phyloP scores from a whole-genome alignment of 1,140 invertebrate genomes.

The Heliothis virescens region DNA sequence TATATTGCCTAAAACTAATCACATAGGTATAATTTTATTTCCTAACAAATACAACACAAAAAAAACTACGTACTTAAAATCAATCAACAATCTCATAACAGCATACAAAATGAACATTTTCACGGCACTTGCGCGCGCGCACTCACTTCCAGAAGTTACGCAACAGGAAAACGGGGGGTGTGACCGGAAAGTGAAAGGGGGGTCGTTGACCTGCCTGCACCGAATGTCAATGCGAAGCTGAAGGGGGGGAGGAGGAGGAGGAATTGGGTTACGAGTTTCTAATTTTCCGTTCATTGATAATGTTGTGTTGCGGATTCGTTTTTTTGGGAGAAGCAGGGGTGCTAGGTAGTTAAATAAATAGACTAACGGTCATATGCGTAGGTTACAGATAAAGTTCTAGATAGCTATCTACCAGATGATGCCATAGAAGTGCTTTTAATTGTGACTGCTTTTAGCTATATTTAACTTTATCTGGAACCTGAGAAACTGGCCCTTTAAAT shows the following conservation, averaged over 20 bases:
- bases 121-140: slow-evolving; percentile 47
- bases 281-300: slow-evolving; percentile 36
- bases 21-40: no score
- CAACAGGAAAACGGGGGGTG: slow-evolving; percentile 68
- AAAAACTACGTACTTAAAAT: neutral
- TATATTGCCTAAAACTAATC: neutral
- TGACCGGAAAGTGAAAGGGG: slow-evolving; percentile 67
- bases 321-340: no score
- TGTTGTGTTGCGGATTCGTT: slow-evolving; percentile 2
- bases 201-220: slow-evolving; percentile 62
- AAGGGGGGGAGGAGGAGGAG: neutral
- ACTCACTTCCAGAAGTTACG: slow-evolving; percentile 64
- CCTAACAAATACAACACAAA: neutral
- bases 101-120: slow-evolving; percentile 35
- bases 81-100: slow-evolving; percentile 12
- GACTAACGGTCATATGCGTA: no score
- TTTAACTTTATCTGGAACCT: no score
- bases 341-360: no score
- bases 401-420: no score
- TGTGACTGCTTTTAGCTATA: no score
- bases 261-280: slow-evolving; percentile 56
- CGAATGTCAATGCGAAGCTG: slow-evolving; percentile 70
- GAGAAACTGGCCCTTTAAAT: no score
- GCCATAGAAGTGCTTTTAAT: no score
- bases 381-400: no score